Evolutionary conservation across 1,140 invertebrate genomes (phyloP).

Genomic region (Mercenaria mercenaria): DNA sequence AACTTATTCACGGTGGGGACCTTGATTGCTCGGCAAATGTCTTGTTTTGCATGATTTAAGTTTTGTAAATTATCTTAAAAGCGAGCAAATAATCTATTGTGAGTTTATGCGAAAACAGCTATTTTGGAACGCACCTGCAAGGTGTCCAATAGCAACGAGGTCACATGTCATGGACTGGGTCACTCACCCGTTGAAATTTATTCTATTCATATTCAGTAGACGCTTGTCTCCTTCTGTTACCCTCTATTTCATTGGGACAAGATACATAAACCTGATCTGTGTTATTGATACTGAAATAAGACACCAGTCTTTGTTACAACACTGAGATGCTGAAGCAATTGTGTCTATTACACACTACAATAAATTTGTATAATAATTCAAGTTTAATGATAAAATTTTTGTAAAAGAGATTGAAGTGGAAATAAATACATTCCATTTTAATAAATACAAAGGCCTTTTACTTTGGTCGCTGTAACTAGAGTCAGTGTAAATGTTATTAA

Average conservation of each 20-base stretch:
- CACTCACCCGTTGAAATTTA: constrained; percentile 37
- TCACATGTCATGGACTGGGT: constrained; percentile 40
- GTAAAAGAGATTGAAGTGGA: constrained; percentile 26
- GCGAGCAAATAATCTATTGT: too few species aligned
- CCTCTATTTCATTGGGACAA: constrained; percentile 42
- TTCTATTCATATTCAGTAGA: background rate
- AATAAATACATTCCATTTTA: background rate
- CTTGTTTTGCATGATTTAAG: too few species aligned
- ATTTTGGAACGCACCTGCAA: constrained; percentile 22
- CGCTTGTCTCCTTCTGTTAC: constrained; percentile 25
- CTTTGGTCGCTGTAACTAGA: background rate
- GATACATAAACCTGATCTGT: constrained; percentile 40
- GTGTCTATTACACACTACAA: constrained; percentile 37
- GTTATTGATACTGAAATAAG: constrained; percentile 39
- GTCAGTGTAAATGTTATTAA: too few species aligned
- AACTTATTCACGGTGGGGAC: too few species aligned
- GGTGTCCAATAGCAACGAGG: constrained; percentile 28
- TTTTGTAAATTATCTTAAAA: too few species aligned
- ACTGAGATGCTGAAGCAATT: background rate
- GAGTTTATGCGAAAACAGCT: too few species aligned
- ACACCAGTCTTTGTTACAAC: constrained; percentile 40
- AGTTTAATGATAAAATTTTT: constrained; percentile 44
- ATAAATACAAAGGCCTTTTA: background rate
- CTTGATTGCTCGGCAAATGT: too few species aligned
- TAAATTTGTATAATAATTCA: constrained; percentile 45